Evolutionary conservation across 2,113 vertebrate genomes (phyloP), one percentile per base, ranked within the genome.

Genomic region (Mastomys natalensis): DNA sequence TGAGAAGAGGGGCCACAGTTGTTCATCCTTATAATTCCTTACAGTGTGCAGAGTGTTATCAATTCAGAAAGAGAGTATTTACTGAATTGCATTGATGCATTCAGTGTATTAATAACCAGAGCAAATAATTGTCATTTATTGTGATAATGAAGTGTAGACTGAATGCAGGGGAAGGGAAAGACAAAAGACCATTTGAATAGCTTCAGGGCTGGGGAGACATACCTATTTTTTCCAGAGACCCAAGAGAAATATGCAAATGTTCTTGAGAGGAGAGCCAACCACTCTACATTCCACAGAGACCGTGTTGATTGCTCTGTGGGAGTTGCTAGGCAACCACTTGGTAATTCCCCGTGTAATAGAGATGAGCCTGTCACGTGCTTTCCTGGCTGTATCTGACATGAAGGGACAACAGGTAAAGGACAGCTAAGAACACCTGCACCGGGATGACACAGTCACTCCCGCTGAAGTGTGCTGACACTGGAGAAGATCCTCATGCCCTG

Each of bases 311-410:
- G 96, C 10, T 6, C 94, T 72, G 45, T 62, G 37, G 82, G 78
- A 40, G 97, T 98, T 98, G 98, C 97, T 97, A 98, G 92, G 98
- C 97, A 98, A 98, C 98, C 97, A 90, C 91, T 95, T 72, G 96
- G 97, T 96, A 97, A 96, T 98, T 98, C 97, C 97, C 85, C 15
- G 11, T 80, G 92, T 95, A 91, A 96, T 40, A 92, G 92, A 96
- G 95, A 97, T 89, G 96, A 97, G 94, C 92, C 89, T 95, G 96
- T 97, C 96, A 95, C 89, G 43, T 97, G 96, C 94, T 96, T 89
- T 91, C 89, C 45, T 78, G 58, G 95, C 95, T 95, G 1, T 72
- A 17, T 91, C 72, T 95, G 96, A 97, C 95, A 96, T 3, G 90
- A 93, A 89, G 92, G 93, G 95, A 96, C 95, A 94, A 95, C 93